Evolutionary conservation across 2,797 vertebrate species (phyloP).

Genomic region (Sebastes hubbsi): DNA sequence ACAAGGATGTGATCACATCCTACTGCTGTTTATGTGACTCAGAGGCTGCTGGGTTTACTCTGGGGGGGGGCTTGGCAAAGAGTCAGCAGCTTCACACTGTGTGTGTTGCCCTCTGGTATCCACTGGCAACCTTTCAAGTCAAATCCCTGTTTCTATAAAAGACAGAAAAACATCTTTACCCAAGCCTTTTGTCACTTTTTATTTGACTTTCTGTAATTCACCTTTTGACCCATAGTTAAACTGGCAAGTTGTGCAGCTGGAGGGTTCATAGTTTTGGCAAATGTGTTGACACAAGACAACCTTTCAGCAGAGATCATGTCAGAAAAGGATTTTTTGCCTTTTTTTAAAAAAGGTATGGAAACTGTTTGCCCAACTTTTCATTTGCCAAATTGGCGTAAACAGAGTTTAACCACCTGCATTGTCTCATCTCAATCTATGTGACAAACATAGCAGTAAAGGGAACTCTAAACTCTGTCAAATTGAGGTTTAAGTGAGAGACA

Average conservation of each 20-base stretch:
- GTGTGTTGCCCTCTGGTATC: constrained; percentile 69
- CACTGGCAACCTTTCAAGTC: constrained; percentile 75
- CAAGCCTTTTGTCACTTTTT: constrained; percentile 22
- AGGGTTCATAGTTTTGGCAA: not conserved
- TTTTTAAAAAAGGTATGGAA: not conserved
- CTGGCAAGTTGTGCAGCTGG: not conserved
- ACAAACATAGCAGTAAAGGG: not conserved
- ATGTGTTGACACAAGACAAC: not conserved
- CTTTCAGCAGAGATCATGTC: not conserved
- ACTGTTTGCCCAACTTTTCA: not conserved
- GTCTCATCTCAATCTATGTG: not conserved
- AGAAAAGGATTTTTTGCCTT: not conserved
- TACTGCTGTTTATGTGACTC: constrained; percentile 21
- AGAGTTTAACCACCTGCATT: not conserved
- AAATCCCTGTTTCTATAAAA: constrained; percentile 51
- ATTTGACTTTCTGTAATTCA: constrained; percentile 23
- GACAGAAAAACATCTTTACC: not conserved
- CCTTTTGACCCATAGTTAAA: constrained; percentile 22
- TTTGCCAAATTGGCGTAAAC: not conserved
- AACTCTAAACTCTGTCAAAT: not conserved
- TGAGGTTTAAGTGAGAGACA: not conserved
- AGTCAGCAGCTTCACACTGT: constrained; percentile 47
- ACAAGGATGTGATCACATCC: constrained; percentile 25
- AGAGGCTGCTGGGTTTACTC: constrained; percentile 34
- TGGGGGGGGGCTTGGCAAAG: constrained; percentile 54